Evolutionary conservation across 2,888 invertebrate species (phyloP).

Genomic region (Ormia ochracea): DNA sequence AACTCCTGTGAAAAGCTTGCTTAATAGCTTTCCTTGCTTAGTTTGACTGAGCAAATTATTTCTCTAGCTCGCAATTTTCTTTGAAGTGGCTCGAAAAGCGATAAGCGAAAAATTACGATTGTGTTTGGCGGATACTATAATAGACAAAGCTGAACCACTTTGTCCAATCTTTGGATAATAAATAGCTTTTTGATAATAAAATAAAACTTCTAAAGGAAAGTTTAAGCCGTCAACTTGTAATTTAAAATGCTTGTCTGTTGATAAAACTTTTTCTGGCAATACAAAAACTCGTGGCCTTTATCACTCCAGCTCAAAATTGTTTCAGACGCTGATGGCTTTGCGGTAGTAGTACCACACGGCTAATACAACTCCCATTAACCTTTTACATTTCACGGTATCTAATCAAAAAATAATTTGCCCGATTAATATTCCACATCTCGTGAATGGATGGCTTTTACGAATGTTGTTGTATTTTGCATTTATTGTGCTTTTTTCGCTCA

Average conservation of each 20-base stretch:
- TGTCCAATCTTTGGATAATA: no score
- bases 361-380: conserved; percentile 48
- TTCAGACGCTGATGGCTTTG: not conserved
- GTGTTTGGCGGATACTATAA: no score
- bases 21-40: no score
- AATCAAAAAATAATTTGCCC: conserved; percentile 51
- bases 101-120: no score
- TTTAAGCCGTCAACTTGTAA: not conserved
- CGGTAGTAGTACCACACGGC: not conserved
- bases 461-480: conserved; percentile 27
- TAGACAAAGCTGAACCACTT: no score
- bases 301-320: not conserved
- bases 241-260: not conserved
- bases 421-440: conserved; percentile 42
- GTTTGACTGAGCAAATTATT: no score
- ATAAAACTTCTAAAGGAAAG: no score
- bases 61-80: no score
- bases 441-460: conserved; percentile 35
- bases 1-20: no score
- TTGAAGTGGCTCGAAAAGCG: no score
- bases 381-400: conserved; percentile 52
- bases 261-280: not conserved
- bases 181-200: no score
- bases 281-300: not conserved
- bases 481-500: conserved; percentile 8